phyloP scores from a whole-genome alignment of 2,797 vertebrate genomes.

The Ptychobarbus kaznakovi region DNA sequence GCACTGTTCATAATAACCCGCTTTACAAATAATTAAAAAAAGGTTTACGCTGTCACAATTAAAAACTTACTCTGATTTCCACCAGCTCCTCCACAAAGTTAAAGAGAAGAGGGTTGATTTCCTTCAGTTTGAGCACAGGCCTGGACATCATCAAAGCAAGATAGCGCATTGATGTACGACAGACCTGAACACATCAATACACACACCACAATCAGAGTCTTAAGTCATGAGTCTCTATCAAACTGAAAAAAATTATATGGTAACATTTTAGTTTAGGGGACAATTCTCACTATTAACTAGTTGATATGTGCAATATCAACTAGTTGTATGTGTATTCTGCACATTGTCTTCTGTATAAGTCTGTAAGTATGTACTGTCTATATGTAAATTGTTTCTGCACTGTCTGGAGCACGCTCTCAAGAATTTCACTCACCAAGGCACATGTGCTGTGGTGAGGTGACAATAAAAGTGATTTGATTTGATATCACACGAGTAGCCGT shows the following conservation, averaged over 20 bases:
- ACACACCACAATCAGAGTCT: neutral
- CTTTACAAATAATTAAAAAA: neutral
- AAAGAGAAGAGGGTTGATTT: constrained; percentile 96
- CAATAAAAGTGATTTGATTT: no score
- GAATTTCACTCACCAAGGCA: no score
- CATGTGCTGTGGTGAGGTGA: no score
- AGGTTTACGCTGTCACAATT: neutral
- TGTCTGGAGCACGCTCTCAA: no score
- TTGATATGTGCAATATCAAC: no score
- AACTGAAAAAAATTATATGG: neutral
- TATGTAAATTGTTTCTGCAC: no score
- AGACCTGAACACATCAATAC: constrained; percentile 81
- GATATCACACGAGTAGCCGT: no score
- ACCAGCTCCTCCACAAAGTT: constrained; percentile 98
- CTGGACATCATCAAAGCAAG: constrained; percentile 91
- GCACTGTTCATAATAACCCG: neutral
- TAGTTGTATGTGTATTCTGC: no score
- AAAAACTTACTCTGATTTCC: constrained; percentile 88
- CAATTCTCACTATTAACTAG: neutral
- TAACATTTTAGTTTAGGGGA: neutral
- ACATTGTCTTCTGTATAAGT: no score
- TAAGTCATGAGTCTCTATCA: neutral
- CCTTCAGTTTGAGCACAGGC: constrained; percentile 90
- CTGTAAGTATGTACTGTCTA: no score
- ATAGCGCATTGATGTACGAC: constrained; percentile 94